phyloP scores from a whole-genome alignment of 2,888 invertebrate genomes.

The Glaucopsyche alexis region DNA sequence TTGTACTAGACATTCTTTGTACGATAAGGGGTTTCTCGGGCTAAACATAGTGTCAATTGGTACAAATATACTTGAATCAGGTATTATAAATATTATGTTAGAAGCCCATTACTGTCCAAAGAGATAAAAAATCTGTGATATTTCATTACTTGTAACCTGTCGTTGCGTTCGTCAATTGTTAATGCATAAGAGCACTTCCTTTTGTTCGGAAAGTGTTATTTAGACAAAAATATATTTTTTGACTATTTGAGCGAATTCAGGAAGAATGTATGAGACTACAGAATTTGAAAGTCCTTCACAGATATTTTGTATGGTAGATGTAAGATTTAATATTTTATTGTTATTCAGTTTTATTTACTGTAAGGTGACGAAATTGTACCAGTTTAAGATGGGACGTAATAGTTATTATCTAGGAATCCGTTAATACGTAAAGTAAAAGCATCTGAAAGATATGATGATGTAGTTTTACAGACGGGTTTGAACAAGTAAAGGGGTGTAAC shows the following conservation, averaged over 20 bases:
- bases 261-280: constrained; percentile 71
- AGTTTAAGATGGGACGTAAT: constrained; percentile 76
- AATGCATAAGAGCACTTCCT: constrained; percentile 72
- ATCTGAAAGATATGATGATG: constrained; percentile 56
- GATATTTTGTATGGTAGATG: constrained; percentile 74
- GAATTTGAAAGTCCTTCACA: constrained; percentile 74
- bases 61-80: constrained; percentile 62
- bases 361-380: constrained; percentile 78
- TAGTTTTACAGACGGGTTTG: constrained; percentile 58
- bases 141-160: constrained; percentile 76
- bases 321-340: constrained; percentile 79
- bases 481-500: constrained; percentile 61
- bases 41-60: constrained; percentile 63
- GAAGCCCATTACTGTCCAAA: constrained; percentile 79
- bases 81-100: constrained; percentile 52
- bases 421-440: constrained; percentile 53
- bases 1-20: constrained; percentile 71
- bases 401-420: constrained; percentile 73
- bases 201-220: constrained; percentile 61
- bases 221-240: constrained; percentile 81
- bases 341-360: constrained; percentile 77
- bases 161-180: constrained; percentile 80
- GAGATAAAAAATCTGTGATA: constrained; percentile 80
- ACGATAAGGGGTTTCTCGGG: constrained; percentile 69
- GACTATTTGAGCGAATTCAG: constrained; percentile 77